phyloP scores from a whole-genome alignment of 2,797 vertebrate species.

The Spinibarbus caldwelli region DNA sequence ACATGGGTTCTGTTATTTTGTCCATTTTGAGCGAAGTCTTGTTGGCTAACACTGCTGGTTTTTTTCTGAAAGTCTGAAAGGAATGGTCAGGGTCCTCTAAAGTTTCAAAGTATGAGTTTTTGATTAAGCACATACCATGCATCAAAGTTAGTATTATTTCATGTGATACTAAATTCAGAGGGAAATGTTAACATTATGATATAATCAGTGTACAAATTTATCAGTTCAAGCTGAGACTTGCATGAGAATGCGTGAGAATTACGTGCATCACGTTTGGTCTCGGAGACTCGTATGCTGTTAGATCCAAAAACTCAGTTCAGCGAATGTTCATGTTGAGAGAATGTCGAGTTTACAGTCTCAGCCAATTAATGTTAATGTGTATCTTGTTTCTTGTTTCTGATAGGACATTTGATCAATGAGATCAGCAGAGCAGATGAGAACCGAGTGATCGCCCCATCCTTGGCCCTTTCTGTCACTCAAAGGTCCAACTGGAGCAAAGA shows the following conservation, averaged over 20 bases:
- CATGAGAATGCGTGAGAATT: conserved; percentile 35
- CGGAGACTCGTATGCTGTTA: neutral
- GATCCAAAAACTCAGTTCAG: neutral
- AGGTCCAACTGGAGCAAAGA: conserved; percentile 67
- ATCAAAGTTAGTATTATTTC: conserved; percentile 33
- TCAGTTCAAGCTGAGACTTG: conserved; percentile 43
- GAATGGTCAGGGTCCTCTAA: conserved; percentile 41
- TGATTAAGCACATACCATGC: conserved; percentile 33
- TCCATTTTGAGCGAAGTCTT: conserved; percentile 63
- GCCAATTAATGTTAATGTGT: conserved; percentile 59
- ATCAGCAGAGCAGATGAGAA: conserved; percentile 75
- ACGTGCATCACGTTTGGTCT: conserved; percentile 6
- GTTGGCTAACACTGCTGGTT: conserved; percentile 54
- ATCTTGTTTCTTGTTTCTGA: conserved; percentile 57
- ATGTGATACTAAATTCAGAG: conserved; percentile 31
- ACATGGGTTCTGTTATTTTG: conserved; percentile 61
- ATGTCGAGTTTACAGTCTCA: conserved; percentile 38
- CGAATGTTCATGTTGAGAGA: neutral
- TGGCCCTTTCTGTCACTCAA: conserved; percentile 69
- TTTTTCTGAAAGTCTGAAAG: conserved; percentile 22
- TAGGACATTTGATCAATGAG: conserved; percentile 69
- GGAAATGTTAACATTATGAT: conserved; percentile 40
- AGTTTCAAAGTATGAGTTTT: conserved; percentile 42
- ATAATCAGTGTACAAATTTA: conserved; percentile 36
- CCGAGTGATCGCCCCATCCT: conserved; percentile 77